Base-by-base conservation (phyloP, 2,797 vertebrate genomes). In the Percopsis omiscomaycus region DNA sequence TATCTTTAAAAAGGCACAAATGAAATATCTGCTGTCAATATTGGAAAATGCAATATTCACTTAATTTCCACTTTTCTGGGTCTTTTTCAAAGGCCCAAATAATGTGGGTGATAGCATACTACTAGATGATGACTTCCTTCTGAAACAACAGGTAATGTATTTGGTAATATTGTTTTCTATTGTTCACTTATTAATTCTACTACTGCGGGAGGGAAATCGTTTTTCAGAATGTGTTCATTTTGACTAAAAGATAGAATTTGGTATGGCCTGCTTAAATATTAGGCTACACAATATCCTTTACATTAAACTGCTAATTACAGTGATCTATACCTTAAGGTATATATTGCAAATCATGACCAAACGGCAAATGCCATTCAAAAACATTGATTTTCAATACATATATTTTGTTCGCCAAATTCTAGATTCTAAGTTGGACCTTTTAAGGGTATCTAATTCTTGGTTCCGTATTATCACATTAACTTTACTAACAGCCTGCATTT, bases 101-200 rank as follows among this genome's bases (percentile, higher is more conserved):
- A 70, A 71, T 49, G 72, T 55, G 3, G 1, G 62, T 11, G 64
- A 53, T 0, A 15, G 0, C 1, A 13, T 32, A 13, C 48, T 37
- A 48, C 60, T n/a, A 49, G 46, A 78, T 22, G 86, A 89, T 6
- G 77, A 78, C 27, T 6, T 51, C 44, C 10, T 11, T 2, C 77
- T 30, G 59, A 84, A 3, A 8, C 54, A 76, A 30, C 77, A 90
- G 91, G 92, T 93, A 91, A 79, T 58, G 4, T 45, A 55, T 50
- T 22, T 37, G 0, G 45, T 55, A n/a, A 27, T 1, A 4, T 0
- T 0, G 30, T 32, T 61, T 63, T 6, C 48, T 44, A 5, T 49
- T 3, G 15, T n/a, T 50, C 2, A 42, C 5, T 13, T 0, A 0
- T n/a, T 13, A 47, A 48, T 13, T 15, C 44, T 48, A 48, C 4